Base-by-base conservation (phyloP, 2,888 invertebrate species). In the Cosmorhoe ocellata region DNA sequence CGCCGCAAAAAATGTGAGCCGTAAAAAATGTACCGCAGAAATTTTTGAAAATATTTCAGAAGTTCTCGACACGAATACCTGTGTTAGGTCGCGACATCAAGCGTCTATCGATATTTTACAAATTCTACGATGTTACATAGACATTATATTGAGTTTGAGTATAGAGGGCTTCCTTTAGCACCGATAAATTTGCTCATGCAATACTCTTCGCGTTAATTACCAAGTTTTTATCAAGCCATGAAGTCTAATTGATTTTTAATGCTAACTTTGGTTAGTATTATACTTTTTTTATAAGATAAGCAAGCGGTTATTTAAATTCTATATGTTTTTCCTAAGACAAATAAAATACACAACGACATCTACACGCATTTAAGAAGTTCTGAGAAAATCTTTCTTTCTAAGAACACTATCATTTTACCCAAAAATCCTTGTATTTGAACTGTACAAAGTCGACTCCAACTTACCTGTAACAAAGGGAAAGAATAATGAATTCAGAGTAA, bases 391-490 rank as follows among this genome's bases (percentile, higher is more conserved):
- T 30, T 36, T 36, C 44, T 22, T 12, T 4, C 18, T 18, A 18
- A 2, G 18, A 18, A 4, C 2, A 3, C 18, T 18, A 18, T 18
- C 11, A 32, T 40, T 50, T 49, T 34, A 13, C 26, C 36, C 33
- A 51, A 51, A 31, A 51, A 47, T 43, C 37, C 39, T 50, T 42
- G 28, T 37, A 47, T 32, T n/a, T 10, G 31, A 34, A 28, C 38
- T 53, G 24, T 34, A 32, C 27, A 27, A 38, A 37, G 45, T 34
- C 36, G 41, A 31, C 53, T 28, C 41, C 44, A 61, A 76, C 79
- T 80, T 80, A 80, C 79, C 79, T 79, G 78, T 63, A 80, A 80
- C 73, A 77, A 78, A 63, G 54, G 61, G 52, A 46, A 64, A 57
- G 49, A 18, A 55, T 52, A 14, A 63, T 67, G 40, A 68, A 64